Conservation (phyloP, 1,140 invertebrate genomes). For the Drosophila athabasca region DNA sequence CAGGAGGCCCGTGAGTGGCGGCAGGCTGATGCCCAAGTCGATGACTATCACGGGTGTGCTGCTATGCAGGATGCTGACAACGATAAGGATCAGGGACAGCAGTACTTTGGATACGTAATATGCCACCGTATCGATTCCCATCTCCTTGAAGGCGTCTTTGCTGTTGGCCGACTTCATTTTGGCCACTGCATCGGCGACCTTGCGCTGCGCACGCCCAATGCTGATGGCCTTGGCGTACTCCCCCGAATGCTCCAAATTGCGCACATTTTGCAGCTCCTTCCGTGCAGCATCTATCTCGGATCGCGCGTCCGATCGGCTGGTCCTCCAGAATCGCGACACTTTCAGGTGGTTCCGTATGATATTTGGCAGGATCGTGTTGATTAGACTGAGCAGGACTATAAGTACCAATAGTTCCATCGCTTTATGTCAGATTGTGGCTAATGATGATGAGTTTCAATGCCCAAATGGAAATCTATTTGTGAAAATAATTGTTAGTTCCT, state of each 20-base stretch:
- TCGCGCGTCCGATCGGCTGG: neutral
- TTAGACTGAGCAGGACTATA: conserved; percentile 66
- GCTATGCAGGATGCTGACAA: conserved; percentile 66
- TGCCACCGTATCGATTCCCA: conserved; percentile 58
- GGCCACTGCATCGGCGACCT: conserved; percentile 48
- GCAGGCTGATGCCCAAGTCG: conserved; percentile 60
- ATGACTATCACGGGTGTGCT: conserved; percentile 66
- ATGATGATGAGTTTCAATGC: conserved; percentile 1
- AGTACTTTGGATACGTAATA: conserved; percentile 65
- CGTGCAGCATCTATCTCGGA: conserved; percentile 52
- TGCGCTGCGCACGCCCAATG: conserved; percentile 72
- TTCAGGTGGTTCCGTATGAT: conserved; percentile 69
- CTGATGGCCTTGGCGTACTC: conserved; percentile 69
- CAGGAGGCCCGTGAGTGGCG: conserved; percentile 61
- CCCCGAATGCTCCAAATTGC: conserved; percentile 43
- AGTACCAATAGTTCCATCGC: conserved; percentile 58
- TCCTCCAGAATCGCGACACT: conserved; percentile 60
- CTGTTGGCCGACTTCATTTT: conserved; percentile 44
- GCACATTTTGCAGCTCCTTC: conserved; percentile 51
- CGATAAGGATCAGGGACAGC: conserved; percentile 49
- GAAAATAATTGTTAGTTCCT: conserved; percentile 12
- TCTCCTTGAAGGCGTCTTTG: conserved; percentile 47
- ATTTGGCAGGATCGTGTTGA: conserved; percentile 69
- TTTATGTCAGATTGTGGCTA: conserved; percentile 37
- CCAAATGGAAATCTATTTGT: conserved; percentile 2